Evolutionary conservation across 2,797 vertebrate species (phyloP).

Genomic region (Synanceia verrucosa): DNA sequence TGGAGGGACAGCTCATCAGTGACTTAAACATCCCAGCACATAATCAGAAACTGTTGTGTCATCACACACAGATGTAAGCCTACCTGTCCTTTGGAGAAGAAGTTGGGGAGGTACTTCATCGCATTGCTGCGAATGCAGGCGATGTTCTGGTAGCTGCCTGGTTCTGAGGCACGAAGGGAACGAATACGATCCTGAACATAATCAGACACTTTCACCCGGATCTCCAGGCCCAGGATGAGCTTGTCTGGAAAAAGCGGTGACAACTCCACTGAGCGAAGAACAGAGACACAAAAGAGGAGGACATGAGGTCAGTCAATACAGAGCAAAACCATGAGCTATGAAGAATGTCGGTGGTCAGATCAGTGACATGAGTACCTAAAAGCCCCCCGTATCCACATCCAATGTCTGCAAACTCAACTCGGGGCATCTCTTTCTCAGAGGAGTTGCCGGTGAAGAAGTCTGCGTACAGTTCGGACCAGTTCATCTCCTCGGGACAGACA

Average conservation of each 20-base stretch:
- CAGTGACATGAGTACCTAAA: conserved; percentile 80
- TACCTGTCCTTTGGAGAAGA: conserved; percentile 93
- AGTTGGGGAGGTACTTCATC: conserved; percentile 96
- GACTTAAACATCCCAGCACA: background rate
- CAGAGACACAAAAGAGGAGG: background rate
- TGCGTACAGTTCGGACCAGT: conserved; percentile 90
- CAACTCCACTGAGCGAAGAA: conserved; percentile 83
- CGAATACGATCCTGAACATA: conserved; percentile 90
- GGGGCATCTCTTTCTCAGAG: conserved; percentile 57
- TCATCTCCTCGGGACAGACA: conserved; percentile 90
- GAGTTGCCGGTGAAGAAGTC: conserved; percentile 73
- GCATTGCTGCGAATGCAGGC: conserved; percentile 93
- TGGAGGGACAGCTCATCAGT: background rate
- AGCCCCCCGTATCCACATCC: conserved; percentile 95
- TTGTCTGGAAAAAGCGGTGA: conserved; percentile 89
- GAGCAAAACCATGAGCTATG: background rate
- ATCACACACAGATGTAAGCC: background rate
- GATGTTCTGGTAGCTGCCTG: conserved; percentile 90
- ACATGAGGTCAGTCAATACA: background rate
- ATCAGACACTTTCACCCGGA: conserved; percentile 93
- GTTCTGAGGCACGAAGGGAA: conserved; percentile 83
- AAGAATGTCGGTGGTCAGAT: background rate
- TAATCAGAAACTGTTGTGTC: background rate
- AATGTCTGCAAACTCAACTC: conserved; percentile 93
- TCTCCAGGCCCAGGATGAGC: conserved; percentile 91